Percentiles rank a stretch among this genome's conserved stretches.
These are phyloP conservation scores for Sminthurinus aureus DNA, from an alignment of 2,888 invertebrate genomes.

Conservation along the genomic window DNA sequence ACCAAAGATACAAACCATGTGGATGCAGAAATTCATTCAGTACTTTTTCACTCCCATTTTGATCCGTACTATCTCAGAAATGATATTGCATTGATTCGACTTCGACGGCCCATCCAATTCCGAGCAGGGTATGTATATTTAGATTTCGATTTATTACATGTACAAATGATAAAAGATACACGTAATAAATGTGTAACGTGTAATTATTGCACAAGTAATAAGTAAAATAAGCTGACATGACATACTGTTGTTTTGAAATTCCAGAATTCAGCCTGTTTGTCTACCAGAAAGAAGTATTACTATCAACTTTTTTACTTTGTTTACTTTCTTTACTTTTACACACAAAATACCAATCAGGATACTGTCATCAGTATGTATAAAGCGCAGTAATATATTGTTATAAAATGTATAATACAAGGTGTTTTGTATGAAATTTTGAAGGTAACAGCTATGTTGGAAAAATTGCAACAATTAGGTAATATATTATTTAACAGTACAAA, in stretches of 20 bases:
- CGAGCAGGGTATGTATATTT: conserved; percentile 45
- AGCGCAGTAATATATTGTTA: no score
- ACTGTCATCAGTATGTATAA: no score
- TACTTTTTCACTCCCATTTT: conserved; percentile 63
- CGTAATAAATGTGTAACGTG: not conserved
- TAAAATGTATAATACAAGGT: no score
- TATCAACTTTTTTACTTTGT: not conserved
- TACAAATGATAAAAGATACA: not conserved
- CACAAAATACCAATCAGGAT: no score
- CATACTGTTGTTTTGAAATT: not conserved
- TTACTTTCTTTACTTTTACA: not conserved
- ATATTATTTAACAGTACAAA: no score
- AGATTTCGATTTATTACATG: not conserved
- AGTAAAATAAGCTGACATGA: no score
- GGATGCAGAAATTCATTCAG: conserved; percentile 61
- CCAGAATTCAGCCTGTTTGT: conserved; percentile 62
- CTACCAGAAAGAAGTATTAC: conserved; percentile 62
- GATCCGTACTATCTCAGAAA: conserved; percentile 63
- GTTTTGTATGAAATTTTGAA: not conserved
- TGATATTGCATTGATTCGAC: conserved; percentile 63
- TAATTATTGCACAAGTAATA: no score
- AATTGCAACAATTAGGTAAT: not conserved
- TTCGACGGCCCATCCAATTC: conserved; percentile 61
- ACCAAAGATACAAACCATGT: conserved; percentile 54
- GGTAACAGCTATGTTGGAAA: conserved; percentile 23